phyloP scores from a whole-genome alignment of 2,113 vertebrate species.

The Aptenodytes patagonicus region DNA sequence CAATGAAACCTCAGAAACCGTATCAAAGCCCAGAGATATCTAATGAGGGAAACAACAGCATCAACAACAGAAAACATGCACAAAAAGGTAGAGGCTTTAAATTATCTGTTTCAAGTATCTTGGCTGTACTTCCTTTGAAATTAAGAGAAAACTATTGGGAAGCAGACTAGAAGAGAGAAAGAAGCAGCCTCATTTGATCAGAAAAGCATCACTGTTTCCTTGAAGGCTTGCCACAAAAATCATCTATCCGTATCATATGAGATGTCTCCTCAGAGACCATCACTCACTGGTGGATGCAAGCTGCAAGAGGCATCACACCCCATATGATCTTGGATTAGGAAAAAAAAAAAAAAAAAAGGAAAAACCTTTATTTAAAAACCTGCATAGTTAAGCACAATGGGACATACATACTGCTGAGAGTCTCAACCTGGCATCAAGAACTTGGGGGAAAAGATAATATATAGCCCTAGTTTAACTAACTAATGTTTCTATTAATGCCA shows the following conservation, averaged over 20 bases:
- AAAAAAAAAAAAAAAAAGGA: background rate
- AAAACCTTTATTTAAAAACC: background rate
- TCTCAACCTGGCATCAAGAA: background rate
- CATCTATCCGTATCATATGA: background rate
- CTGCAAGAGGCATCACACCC: background rate
- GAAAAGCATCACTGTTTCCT: slow-evolving; percentile 6
- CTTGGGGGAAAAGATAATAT: rapidly evolving
- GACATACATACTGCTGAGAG: background rate
- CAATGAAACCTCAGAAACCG: slow-evolving; percentile 41
- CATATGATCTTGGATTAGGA: rapidly evolving
- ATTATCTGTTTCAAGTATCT: background rate
- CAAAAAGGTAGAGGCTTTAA: background rate
- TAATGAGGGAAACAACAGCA: slow-evolving; percentile 56
- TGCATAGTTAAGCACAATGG: background rate
- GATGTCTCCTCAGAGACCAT: background rate
- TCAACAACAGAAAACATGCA: background rate
- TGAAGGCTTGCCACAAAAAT: background rate
- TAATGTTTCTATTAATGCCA: background rate
- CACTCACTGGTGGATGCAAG: background rate
- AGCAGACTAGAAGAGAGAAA: background rate
- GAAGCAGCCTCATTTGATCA: background rate
- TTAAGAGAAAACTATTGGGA: background rate
- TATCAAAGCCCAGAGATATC: slow-evolving; percentile 49
- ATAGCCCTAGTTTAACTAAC: background rate
- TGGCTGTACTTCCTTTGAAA: slow-evolving; percentile 7